Evolutionary conservation across 2,888 invertebrate genomes (phyloP).

Genomic region (Malthinus flaveolus): DNA sequence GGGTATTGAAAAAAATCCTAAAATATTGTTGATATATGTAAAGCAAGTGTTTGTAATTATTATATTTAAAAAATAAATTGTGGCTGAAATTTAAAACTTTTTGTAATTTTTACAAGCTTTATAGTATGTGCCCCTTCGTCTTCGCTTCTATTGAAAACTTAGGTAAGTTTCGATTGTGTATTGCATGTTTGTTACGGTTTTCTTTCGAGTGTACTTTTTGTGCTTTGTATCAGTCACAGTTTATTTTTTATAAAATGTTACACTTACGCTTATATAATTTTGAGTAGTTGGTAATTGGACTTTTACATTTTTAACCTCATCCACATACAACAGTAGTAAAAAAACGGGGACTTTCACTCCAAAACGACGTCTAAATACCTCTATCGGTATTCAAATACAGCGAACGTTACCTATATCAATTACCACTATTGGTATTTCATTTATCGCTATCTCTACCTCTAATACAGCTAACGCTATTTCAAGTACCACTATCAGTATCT

Average conservation of each 20-base stretch:
- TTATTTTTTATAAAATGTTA: slow-evolving; percentile 22
- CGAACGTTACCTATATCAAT: no score
- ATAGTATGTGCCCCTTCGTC: neutral
- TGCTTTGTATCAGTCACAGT: slow-evolving; percentile 34
- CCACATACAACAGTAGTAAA: no score
- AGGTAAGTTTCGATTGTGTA: slow-evolving; percentile 13
- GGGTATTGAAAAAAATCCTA: slow-evolving; percentile 8
- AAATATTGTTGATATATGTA: slow-evolving; percentile 37
- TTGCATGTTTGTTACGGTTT: slow-evolving; percentile 10
- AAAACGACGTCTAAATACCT: no score
- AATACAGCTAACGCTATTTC: no score
- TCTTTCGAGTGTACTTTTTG: slow-evolving; percentile 12
- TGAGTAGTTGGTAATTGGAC: no score
- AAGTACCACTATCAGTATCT: no score
- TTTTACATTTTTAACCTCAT: no score
- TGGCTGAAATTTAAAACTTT: slow-evolving; percentile 37
- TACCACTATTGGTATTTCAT: no score
- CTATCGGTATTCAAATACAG: no score
- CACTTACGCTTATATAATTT: no score
- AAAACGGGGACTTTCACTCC: no score
- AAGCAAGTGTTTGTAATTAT: slow-evolving; percentile 39
- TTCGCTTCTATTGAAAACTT: slow-evolving; percentile 4
- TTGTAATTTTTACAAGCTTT: slow-evolving; percentile 7
- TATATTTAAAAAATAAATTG: slow-evolving; percentile 42
- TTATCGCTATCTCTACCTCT: no score